Evolutionary conservation across 2,113 vertebrate genomes (phyloP).

Genomic region (Saiga tatarica): DNA sequence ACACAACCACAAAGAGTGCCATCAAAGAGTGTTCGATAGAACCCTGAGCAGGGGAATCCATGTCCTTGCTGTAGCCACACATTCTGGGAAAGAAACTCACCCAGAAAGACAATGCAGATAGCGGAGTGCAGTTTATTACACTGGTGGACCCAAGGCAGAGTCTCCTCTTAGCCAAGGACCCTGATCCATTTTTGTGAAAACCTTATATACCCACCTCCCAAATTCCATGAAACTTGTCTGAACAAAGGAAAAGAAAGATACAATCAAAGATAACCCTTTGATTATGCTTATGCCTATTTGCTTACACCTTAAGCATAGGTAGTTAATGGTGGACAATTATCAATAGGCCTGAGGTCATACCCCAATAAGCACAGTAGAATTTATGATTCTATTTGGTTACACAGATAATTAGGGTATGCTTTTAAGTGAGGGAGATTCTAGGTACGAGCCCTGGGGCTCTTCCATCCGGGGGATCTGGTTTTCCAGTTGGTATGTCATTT

Average conservation of each 20-base stretch:
- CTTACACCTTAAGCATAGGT: neutral
- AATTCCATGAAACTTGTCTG: neutral
- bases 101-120: neutral
- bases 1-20: neutral
- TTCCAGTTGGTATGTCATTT: neutral
- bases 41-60: neutral
- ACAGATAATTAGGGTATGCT: neutral
- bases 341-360: neutral
- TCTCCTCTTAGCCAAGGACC: neutral
- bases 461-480: rapidly evolving
- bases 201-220: neutral
- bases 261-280: neutral
- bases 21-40: rapidly evolving
- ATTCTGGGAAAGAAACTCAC: rapidly evolving
- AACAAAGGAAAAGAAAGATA: neutral
- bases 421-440: neutral
- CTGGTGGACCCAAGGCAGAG: neutral
- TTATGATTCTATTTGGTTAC: neutral
- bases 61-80: neutral
- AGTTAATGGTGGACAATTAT: neutral
- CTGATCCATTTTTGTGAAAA: neutral
- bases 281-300: neutral
- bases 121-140: neutral
- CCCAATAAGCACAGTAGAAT: neutral
- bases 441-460: neutral